A percentile compares a stretch with the other conserved stretches of the same genome.
Conservation (phyloP, 2,888 invertebrate species). For the Lissonota sp. region DNA sequence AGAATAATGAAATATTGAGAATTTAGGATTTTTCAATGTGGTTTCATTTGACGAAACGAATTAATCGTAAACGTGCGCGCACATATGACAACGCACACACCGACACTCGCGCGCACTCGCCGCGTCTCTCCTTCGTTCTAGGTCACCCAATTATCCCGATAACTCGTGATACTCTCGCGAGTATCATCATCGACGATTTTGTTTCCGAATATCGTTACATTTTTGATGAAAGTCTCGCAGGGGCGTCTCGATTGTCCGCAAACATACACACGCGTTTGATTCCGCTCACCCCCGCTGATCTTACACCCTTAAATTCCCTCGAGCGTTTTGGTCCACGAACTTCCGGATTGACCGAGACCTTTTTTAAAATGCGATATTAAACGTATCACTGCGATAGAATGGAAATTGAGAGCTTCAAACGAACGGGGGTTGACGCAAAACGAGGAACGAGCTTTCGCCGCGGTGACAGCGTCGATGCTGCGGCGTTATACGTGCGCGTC, state of each 20-base stretch:
- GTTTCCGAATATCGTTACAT: conserved; percentile 50
- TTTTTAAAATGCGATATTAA: conserved; percentile 21
- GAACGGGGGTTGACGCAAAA: neutral
- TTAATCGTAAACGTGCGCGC: too few species aligned
- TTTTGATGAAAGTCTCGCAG: conserved; percentile 6
- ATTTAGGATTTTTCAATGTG: too few species aligned
- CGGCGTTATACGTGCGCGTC: conserved; percentile 53
- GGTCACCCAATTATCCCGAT: conserved; percentile 7
- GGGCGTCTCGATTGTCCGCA: neutral
- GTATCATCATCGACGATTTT: neutral
- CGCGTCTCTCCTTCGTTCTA: too few species aligned
- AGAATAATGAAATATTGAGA: too few species aligned
- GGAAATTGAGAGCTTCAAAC: neutral
- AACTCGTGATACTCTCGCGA: conserved; percentile 37
- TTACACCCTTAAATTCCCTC: neutral
- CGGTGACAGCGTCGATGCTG: conserved; percentile 57
- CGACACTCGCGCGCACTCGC: neutral
- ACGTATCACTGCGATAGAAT: neutral
- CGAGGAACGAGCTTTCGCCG: conserved; percentile 50
- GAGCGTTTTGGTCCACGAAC: conserved; percentile 16
- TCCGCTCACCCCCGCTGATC: neutral
- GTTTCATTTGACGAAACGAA: too few species aligned
- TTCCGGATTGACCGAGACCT: neutral
- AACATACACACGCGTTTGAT: neutral
- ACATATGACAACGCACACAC: too few species aligned